These are phyloP conservation scores for Trachythela sp. DNA, from an alignment of 64 coral and sea anemone genomes.

Conservation along the genomic window DNA sequence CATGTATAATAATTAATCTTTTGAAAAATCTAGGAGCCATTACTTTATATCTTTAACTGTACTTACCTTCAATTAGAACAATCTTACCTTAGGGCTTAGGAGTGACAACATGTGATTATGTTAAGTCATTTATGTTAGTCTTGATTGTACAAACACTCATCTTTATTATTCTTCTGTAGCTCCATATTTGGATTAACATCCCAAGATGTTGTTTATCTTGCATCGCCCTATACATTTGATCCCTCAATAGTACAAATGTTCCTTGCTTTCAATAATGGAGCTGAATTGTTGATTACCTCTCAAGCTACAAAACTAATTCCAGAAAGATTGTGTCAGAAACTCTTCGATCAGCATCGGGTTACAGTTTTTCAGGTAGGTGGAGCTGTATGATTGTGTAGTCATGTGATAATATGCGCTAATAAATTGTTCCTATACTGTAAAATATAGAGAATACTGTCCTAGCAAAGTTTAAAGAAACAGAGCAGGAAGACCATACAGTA, in stretches of 20 bases:
- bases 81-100: too few relatives aligned
- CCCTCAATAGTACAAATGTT: constrained; percentile 89
- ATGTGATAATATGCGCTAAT: neutral
- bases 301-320: constrained; percentile 62
- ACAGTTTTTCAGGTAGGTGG: constrained; percentile 70
- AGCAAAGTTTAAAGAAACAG: too few relatives aligned
- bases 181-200: constrained; percentile 54
- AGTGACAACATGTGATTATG: too few relatives aligned
- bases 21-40: too few relatives aligned
- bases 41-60: too few relatives aligned
- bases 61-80: too few relatives aligned
- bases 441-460: neutral
- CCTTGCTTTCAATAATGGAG: constrained; percentile 56
- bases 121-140: too few relatives aligned
- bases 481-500: too few relatives aligned
- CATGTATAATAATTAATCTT: too few relatives aligned
- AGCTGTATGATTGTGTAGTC: neutral
- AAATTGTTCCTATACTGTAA: neutral
- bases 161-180: neutral
- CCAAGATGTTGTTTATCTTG: constrained; percentile 63
- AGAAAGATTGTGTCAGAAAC: constrained; percentile 52
- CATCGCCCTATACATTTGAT: constrained; percentile 97
- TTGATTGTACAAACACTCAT: neutral
- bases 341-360: constrained; percentile 65
- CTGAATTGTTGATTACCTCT: constrained; percentile 63